Conservation (phyloP, 2,888 invertebrate species). For the Cetonia aurata region DNA sequence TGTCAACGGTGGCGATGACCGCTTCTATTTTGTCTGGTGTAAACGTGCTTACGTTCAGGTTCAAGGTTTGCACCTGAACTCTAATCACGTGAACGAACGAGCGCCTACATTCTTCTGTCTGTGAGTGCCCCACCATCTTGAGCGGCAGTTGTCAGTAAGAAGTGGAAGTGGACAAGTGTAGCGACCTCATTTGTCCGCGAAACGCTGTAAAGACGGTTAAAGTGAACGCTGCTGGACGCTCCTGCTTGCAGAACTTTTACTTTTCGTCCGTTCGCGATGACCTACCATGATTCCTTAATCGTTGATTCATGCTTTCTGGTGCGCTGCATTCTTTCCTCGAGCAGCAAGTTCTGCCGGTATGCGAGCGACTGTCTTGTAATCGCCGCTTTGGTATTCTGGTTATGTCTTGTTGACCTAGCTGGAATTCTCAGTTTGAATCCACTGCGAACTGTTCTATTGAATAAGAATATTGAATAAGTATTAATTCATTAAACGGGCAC, state of each 20-base stretch:
- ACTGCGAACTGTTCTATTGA: too few species aligned
- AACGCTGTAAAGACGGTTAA: slow-evolving; percentile 20
- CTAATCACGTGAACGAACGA: slow-evolving; percentile 41
- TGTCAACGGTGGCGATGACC: slow-evolving; percentile 39
- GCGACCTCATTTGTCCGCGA: slow-evolving; percentile 42
- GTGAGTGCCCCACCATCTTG: slow-evolving; percentile 22
- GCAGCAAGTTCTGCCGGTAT: background rate
- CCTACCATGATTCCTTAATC: slow-evolving; percentile 44
- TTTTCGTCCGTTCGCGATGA: slow-evolving; percentile 42
- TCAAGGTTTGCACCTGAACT: slow-evolving; percentile 53
- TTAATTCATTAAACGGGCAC: too few species aligned
- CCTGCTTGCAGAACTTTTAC: slow-evolving; percentile 40
- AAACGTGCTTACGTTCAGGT: slow-evolving; percentile 47
- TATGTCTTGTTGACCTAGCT: slow-evolving; percentile 5
- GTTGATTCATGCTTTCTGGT: slow-evolving; percentile 36
- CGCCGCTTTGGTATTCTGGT: slow-evolving; percentile 1
- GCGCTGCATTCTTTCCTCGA: slow-evolving; percentile 28
- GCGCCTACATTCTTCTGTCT: slow-evolving; percentile 38
- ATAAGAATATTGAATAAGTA: too few species aligned
- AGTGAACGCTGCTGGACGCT: slow-evolving; percentile 7
- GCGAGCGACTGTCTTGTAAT: background rate
- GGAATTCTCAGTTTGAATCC: slow-evolving; percentile 2
- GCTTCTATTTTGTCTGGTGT: slow-evolving; percentile 40
- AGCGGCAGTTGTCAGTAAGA: background rate
- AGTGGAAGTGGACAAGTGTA: slow-evolving; percentile 26